phyloP scores from a whole-genome alignment of 2,888 invertebrate species.

The Eupeodes latifasciatus region DNA sequence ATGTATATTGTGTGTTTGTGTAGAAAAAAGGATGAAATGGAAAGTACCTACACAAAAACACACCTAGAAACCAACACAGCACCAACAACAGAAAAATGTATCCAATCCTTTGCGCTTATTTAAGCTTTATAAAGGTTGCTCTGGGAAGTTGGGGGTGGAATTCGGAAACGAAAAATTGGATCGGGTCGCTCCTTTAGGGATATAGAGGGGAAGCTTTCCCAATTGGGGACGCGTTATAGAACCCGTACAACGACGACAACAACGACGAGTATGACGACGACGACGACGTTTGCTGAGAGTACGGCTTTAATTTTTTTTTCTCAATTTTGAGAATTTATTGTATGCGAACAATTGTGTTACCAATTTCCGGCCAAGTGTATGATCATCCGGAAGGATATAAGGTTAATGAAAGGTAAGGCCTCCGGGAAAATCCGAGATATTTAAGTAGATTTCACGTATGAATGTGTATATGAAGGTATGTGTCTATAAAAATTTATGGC shows the following conservation, averaged over 20 bases:
- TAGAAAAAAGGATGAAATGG: conserved; percentile 57
- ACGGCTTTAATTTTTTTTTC: conserved; percentile 50
- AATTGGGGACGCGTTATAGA: conserved; percentile 54
- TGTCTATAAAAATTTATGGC: conserved; percentile 29
- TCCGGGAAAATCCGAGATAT: conserved; percentile 57
- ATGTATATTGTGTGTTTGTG: conserved; percentile 3
- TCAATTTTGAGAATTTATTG: conserved; percentile 62
- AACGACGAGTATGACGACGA: background rate
- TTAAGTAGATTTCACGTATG: conserved; percentile 51
- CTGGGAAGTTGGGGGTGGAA: conserved; percentile 25
- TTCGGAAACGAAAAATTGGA: conserved; percentile 55
- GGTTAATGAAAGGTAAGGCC: conserved; percentile 73
- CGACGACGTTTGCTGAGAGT: conserved; percentile 39
- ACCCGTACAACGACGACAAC: conserved; percentile 1
- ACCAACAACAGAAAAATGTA: conserved; percentile 6
- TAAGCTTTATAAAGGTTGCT: conserved; percentile 2
- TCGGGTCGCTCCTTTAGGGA: conserved; percentile 71
- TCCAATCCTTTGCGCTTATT: conserved; percentile 58
- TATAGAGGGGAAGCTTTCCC: conserved; percentile 46
- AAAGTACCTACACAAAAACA: conserved; percentile 8
- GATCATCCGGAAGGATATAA: conserved; percentile 74
- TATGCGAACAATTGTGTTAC: conserved; percentile 75
- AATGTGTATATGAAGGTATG: background rate
- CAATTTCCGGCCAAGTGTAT: conserved; percentile 70
- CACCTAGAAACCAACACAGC: background rate